phyloP scores from a whole-genome alignment of 1,140 invertebrate species.

The Heliconius hermathena region DNA sequence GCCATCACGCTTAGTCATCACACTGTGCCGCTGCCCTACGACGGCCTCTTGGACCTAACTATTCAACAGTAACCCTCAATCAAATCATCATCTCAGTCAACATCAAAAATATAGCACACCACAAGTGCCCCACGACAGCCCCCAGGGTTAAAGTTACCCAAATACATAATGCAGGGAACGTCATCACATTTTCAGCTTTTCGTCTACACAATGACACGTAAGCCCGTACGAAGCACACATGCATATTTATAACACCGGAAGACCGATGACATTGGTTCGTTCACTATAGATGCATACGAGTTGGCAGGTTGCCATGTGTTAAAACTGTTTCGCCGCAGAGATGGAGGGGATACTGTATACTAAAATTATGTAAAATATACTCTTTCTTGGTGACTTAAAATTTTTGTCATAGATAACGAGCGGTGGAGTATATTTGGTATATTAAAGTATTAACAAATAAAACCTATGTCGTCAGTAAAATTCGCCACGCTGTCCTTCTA shows the following conservation, averaged over 20 bases:
- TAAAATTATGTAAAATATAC: conserved; percentile 26
- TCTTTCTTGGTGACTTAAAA: conserved; percentile 12
- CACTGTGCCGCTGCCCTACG: too few relatives aligned
- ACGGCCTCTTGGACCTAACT: background rate
- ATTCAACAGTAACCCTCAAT: background rate
- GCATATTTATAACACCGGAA: conserved; percentile 39
- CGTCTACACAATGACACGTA: conserved; percentile 12
- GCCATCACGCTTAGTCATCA: too few relatives aligned
- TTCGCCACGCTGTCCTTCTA: too few relatives aligned
- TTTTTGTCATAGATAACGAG: background rate
- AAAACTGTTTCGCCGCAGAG: conserved; percentile 33
- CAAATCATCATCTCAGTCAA: background rate
- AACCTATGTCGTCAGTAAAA: too few relatives aligned
- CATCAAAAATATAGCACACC: background rate
- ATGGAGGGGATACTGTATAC: conserved; percentile 10
- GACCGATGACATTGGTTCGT: conserved; percentile 40
- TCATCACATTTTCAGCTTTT: conserved; percentile 1
- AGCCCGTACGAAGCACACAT: conserved; percentile 18
- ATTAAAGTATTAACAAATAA: too few relatives aligned
- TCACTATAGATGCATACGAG: conserved; percentile 37
- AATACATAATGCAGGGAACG: conserved; percentile 1
- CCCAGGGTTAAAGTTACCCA: background rate
- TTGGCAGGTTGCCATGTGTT: conserved; percentile 34
- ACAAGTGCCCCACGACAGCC: background rate
- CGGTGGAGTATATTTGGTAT: background rate